Evolutionary conservation across 1,140 invertebrate genomes (phyloP).

Genomic region (Drosophila bocqueti): DNA sequence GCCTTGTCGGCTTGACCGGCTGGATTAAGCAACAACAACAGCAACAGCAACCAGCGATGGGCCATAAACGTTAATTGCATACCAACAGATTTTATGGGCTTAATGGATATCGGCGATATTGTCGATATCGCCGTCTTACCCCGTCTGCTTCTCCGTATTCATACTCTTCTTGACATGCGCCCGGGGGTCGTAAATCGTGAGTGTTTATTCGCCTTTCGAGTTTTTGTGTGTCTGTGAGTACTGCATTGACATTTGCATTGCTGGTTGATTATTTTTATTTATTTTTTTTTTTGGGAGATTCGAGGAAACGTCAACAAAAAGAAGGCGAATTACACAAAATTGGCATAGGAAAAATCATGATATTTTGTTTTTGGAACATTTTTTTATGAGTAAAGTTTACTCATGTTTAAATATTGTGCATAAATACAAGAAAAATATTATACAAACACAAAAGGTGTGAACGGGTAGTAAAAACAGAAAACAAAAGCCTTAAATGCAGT

Average conservation of each 20-base stretch:
- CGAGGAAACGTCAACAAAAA: constrained; percentile 7
- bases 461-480: background rate
- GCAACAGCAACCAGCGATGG: constrained; percentile 29
- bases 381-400: background rate
- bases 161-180: constrained; percentile 59
- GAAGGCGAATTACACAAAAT: background rate
- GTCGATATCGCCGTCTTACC: constrained; percentile 66
- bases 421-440: background rate
- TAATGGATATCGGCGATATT: constrained; percentile 82
- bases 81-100: constrained; percentile 82
- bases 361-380: background rate
- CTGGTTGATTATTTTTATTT: constrained; percentile 37
- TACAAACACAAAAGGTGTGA: constrained; percentile 3
- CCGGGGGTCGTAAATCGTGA: constrained; percentile 67
- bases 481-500: background rate
- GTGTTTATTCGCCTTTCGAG: constrained; percentile 49
- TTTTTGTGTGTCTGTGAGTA: constrained; percentile 41
- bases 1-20: constrained; percentile 74
- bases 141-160: constrained; percentile 16
- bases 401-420: background rate
- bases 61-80: constrained; percentile 83
- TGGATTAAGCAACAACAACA: constrained; percentile 75
- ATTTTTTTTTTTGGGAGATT: constrained; percentile 2
- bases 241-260: constrained; percentile 74
- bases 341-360: background rate